phyloP scores from a whole-genome alignment of 1,140 invertebrate species.

The Neodiprion virginianus region DNA sequence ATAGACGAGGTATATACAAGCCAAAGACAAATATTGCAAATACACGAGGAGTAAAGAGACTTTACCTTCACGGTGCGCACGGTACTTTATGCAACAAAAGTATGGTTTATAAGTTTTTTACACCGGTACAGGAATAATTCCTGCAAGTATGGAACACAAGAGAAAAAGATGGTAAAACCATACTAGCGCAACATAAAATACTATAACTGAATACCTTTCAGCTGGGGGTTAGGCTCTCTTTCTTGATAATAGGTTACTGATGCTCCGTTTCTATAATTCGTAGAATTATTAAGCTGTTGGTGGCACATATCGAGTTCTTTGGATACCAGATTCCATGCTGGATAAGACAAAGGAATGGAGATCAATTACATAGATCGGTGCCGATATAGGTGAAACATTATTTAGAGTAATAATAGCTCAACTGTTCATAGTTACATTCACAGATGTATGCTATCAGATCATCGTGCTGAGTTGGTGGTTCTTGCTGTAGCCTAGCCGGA shows the following conservation, averaged over 20 bases:
- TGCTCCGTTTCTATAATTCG: slow-evolving; percentile 53
- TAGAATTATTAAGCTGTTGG: slow-evolving; percentile 46
- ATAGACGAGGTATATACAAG: no score
- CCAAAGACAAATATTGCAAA: no score
- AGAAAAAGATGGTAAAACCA: no score
- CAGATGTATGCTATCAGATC: slow-evolving; percentile 65
- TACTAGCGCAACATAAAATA: neutral
- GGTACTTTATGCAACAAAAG: no score
- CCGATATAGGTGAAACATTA: neutral
- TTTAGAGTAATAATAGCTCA: neutral
- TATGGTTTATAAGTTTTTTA: no score
- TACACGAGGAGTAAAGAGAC: no score
- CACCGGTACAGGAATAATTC: no score
- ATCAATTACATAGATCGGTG: no score
- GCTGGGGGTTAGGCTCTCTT: slow-evolving; percentile 56
- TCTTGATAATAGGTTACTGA: slow-evolving; percentile 61
- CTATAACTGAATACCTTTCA: slow-evolving; percentile 51
- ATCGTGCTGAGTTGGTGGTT: slow-evolving; percentile 60
- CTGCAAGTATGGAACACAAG: no score
- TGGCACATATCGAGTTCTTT: slow-evolving; percentile 56
- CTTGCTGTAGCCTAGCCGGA: slow-evolving; percentile 50
- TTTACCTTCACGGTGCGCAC: no score
- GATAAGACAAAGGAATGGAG: slow-evolving; percentile 23
- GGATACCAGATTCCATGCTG: slow-evolving; percentile 60
- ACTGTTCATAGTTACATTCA: slow-evolving; percentile 54